These are phyloP conservation scores for Petaurus breviceps DNA, from an alignment of 2,113 vertebrate species.

Conservation along the genomic window DNA sequence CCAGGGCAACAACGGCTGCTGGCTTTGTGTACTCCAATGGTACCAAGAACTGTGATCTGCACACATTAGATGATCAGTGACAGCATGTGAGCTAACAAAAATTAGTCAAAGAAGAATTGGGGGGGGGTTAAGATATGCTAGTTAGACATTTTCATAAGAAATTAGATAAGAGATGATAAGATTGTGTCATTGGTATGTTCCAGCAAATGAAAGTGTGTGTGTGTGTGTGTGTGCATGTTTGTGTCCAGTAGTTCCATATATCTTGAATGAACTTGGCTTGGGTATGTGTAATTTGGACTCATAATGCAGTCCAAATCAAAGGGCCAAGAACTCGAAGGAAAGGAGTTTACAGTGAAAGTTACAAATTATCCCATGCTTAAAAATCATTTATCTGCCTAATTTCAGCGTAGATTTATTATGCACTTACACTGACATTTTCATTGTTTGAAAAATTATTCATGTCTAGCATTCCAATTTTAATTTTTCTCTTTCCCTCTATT, in stretches of 20 bases:
- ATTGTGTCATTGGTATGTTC: background rate
- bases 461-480: background rate
- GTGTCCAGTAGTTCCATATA: background rate
- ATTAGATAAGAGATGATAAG: constrained; percentile 12
- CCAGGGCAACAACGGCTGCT: constrained; percentile 14
- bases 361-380: background rate
- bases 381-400: background rate
- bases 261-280: background rate
- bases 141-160: constrained; percentile 22
- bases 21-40: background rate
- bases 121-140: constrained; percentile 9
- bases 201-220: background rate
- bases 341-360: background rate
- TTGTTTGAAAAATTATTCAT: background rate
- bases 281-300: background rate
- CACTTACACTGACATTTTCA: background rate
- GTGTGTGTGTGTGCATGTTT: background rate
- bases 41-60: background rate
- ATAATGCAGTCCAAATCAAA: background rate
- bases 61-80: constrained; percentile 32
- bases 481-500: background rate
- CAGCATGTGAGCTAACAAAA: background rate
- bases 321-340: background rate
- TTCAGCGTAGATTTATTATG: background rate
- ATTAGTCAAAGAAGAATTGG: constrained; percentile 36